phyloP scores from a whole-genome alignment of 2,888 invertebrate species.

The Mayetiola destructor region DNA sequence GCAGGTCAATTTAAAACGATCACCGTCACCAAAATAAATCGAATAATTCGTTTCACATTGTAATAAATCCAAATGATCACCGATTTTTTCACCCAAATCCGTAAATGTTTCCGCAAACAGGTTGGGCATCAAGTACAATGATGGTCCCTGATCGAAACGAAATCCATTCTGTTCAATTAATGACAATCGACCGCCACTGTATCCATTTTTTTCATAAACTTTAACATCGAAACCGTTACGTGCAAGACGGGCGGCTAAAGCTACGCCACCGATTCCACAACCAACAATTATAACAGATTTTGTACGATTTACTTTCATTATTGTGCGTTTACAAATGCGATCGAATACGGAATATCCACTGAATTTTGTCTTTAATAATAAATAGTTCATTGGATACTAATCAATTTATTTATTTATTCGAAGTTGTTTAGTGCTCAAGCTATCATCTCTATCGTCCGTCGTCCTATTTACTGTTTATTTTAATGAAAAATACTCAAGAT shows the following conservation, averaged over 20 bases:
- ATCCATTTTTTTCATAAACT: conserved; percentile 4
- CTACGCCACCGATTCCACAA: conserved; percentile 11
- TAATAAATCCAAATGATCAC: conserved; percentile 11
- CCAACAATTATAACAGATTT: conserved; percentile 10
- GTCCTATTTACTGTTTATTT: not conserved
- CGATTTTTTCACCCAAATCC: conserved; percentile 4
- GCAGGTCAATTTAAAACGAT: conserved; percentile 10
- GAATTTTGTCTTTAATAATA: not conserved
- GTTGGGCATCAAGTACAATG: conserved; percentile 10
- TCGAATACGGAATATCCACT: not conserved
- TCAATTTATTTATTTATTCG: not conserved
- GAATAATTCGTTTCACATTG: conserved; percentile 4
- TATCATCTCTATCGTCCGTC: not conserved
- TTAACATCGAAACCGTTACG: conserved; percentile 1
- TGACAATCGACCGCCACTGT: conserved; percentile 12
- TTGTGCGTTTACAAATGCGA: too few species aligned
- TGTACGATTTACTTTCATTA: too few species aligned
- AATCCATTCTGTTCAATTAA: conserved; percentile 1
- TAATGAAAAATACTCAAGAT: too few species aligned
- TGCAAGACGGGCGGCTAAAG: conserved; percentile 3
- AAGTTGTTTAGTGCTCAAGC: not conserved
- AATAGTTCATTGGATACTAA: too few species aligned
- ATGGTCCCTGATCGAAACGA: conserved; percentile 14
- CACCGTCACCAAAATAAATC: conserved; percentile 9
- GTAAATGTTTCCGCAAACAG: conserved; percentile 11